Evolutionary conservation across 1,140 invertebrate species (phyloP).

Genomic region (Caenorhabditis tropicalis): DNA sequence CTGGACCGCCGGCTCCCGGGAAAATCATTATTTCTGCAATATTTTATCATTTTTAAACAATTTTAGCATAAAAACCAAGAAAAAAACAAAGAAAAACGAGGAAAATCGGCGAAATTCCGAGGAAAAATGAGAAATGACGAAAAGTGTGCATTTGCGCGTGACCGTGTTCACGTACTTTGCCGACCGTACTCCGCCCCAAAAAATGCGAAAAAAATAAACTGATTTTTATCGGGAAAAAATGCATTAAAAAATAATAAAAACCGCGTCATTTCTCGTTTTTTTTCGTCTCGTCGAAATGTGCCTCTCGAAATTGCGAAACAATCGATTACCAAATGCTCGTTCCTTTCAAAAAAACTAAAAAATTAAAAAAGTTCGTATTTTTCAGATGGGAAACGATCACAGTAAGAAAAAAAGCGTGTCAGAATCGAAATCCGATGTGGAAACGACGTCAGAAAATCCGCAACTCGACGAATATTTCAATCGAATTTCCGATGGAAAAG

Average conservation of each 20-base stretch:
- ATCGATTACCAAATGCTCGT: neutral
- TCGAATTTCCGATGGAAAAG: slow-evolving; percentile 15
- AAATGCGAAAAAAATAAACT: neutral
- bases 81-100: neutral
- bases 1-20: slow-evolving; percentile 41
- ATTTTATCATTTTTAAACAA: neutral
- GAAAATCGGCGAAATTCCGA: neutral
- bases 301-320: neutral
- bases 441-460: neutral
- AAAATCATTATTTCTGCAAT: slow-evolving; percentile 15
- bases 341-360: neutral
- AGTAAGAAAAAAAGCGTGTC: neutral
- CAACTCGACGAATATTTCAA: neutral
- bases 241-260: neutral
- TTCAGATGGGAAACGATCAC: slow-evolving; percentile 40
- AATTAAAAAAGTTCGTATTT: neutral
- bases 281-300: neutral
- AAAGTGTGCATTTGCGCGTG: neutral
- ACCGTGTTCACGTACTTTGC: neutral
- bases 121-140: neutral
- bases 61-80: neutral
- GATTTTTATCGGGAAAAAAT: neutral
- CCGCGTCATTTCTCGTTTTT: neutral
- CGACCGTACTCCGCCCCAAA: neutral
- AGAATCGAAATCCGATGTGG: neutral